Evolutionary conservation across 2,888 invertebrate genomes (phyloP), one percentile per base, ranked within the genome.

Genomic region (Pristionchus mayeri): DNA sequence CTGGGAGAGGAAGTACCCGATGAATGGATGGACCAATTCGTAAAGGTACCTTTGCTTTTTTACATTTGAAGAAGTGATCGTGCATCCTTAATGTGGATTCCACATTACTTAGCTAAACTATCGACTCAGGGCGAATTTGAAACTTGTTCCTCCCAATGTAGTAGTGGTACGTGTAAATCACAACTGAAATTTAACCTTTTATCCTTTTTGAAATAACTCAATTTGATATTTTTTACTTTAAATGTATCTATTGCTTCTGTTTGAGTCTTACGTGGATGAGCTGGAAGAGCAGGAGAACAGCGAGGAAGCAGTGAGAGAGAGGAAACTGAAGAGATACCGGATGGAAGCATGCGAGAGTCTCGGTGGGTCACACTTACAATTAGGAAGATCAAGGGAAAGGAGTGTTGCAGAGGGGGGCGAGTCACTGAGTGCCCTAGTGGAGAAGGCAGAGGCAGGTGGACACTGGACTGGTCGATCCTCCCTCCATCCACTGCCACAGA

Each of bases 21-120:
- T 37, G 50, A 44, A 13, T 76, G 76, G 76, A 9, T 76, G n/a
- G 76, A 76, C 18, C 48, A 44, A 27, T 76, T 76, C 18, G 50
- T 76, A 13, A 48, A 34, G 21, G 67, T 67, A 4, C 11, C 16
- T 13, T 24, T 1, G n/a, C n/a, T n/a, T n/a, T n/a, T n/a, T n/a
- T n/a, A n/a, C n/a, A n/a, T n/a, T n/a, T n/a, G n/a, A n/a, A n/a
- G n/a, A n/a, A n/a, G n/a, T n/a, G n/a, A n/a, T n/a, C n/a, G n/a
- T n/a, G n/a, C n/a, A n/a, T n/a, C n/a, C n/a, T n/a, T n/a, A n/a
- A n/a, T n/a, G n/a, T n/a, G n/a, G n/a, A n/a, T n/a, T n/a, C n/a
- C n/a, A n/a, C n/a, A n/a, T n/a, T n/a, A n/a, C n/a, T n/a, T n/a
- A n/a, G n/a, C n/a, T n/a, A n/a, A n/a, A n/a, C n/a, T n/a, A n/a